Percentiles rank a stretch among this genome's conserved stretches.
phyloP scores from a whole-genome alignment of 2,113 vertebrate species.

The Nycticryphes semicollaris region DNA sequence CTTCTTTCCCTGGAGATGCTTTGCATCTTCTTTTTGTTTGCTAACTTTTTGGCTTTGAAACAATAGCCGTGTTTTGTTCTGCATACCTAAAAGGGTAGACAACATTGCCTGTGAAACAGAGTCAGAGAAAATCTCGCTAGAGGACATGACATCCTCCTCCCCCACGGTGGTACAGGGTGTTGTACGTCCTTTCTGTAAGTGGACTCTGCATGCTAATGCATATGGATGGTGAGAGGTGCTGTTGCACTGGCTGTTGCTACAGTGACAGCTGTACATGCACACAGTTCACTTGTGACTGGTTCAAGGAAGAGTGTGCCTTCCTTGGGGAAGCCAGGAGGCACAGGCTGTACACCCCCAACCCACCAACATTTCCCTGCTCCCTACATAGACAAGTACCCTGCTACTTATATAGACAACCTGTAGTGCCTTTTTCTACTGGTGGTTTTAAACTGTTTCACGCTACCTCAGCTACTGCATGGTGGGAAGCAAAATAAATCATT shows the following conservation, averaged over 20 bases:
- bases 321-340: background rate
- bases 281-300: accelerated
- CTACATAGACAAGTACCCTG: background rate
- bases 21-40: background rate
- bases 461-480: background rate
- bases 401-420: background rate
- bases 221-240: background rate
- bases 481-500: conserved; percentile 16
- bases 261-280: background rate
- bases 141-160: background rate
- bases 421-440: background rate
- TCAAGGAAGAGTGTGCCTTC: background rate
- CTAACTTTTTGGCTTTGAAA: background rate
- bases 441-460: background rate
- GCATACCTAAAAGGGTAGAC: background rate
- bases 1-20: background rate
- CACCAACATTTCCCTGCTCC: background rate
- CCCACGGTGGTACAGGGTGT: accelerated
- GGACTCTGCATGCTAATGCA: background rate
- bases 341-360: accelerated
- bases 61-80: background rate
- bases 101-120: background rate
- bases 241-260: background rate
- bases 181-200: background rate
- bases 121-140: background rate